phyloP scores from a whole-genome alignment of 2,888 invertebrate genomes.

The Hypolimnas misippus region DNA sequence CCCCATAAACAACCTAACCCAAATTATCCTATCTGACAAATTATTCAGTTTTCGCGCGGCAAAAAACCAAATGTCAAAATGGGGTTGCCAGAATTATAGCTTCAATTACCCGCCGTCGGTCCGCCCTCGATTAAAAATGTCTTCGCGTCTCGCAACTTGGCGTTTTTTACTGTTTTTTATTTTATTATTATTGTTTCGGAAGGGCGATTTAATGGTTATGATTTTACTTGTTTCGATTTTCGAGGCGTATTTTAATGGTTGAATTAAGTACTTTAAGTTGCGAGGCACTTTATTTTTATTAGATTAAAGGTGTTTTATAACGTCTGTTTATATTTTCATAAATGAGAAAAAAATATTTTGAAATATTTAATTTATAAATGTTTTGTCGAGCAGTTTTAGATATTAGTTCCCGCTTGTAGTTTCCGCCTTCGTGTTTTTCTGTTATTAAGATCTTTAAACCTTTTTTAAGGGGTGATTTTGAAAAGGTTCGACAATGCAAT shows the following conservation, averaged over 20 bases:
- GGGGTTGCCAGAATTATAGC: slow-evolving; percentile 80
- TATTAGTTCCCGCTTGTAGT: too few species aligned
- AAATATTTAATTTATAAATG: too few species aligned
- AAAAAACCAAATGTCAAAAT: slow-evolving; percentile 80
- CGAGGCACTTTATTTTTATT: not conserved
- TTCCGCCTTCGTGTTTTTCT: too few species aligned
- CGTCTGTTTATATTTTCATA: too few species aligned
- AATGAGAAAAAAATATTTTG: too few species aligned
- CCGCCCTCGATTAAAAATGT: slow-evolving; percentile 77
- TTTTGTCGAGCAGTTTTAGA: too few species aligned
- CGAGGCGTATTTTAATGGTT: slow-evolving; percentile 2
- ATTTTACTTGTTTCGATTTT: slow-evolving; percentile 27
- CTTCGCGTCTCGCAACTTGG: slow-evolving; percentile 69
- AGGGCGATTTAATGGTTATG: slow-evolving; percentile 55
- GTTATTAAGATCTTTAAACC: too few species aligned
- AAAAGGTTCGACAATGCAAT: too few species aligned
- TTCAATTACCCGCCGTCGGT: slow-evolving; percentile 73
- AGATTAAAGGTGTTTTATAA: too few species aligned
- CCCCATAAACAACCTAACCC: slow-evolving; percentile 58
- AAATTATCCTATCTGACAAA: slow-evolving; percentile 67
- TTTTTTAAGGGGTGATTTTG: too few species aligned
- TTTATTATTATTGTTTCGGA: slow-evolving; percentile 49
- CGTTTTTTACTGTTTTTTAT: slow-evolving; percentile 57
- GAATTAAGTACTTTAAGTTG: too few species aligned
- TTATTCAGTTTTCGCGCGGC: slow-evolving; percentile 68